Evolutionary conservation across 2,797 vertebrate genomes (phyloP).

Genomic region (Monodelphis domestica): DNA sequence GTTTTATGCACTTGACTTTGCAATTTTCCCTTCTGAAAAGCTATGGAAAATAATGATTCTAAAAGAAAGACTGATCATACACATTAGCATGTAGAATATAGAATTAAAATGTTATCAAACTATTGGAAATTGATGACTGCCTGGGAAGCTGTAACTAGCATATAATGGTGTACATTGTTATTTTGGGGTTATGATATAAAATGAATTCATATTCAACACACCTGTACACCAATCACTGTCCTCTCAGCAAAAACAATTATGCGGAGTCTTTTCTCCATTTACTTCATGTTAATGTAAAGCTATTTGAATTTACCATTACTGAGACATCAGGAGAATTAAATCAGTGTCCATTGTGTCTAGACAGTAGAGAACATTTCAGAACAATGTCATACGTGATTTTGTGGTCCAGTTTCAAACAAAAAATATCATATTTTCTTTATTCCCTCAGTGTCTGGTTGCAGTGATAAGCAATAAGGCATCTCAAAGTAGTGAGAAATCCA

Average conservation of each 20-base stretch:
- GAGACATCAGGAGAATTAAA: background rate
- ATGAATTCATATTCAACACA: background rate
- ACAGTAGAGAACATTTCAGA: background rate
- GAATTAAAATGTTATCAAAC: background rate
- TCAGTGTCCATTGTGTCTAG: background rate
- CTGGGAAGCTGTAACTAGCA: background rate
- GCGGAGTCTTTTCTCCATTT: background rate
- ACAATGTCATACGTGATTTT: background rate
- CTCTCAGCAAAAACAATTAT: background rate
- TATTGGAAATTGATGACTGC: constrained; percentile 22
- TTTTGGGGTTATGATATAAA: background rate
- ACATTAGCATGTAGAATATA: background rate
- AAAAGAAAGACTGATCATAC: constrained; percentile 15
- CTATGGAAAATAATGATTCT: background rate
- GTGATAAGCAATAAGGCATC: background rate
- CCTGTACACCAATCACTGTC: background rate
- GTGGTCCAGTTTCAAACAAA: background rate
- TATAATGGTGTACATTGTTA: background rate
- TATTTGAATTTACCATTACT: background rate
- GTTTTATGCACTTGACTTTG: background rate
- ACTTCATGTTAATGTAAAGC: background rate
- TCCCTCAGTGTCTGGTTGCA: background rate
- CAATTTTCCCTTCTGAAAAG: background rate
- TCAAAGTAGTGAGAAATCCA: background rate
- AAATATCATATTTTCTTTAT: background rate